These are phyloP conservation scores for Endotricha flammealis DNA, from an alignment of 2,888 invertebrate genomes.

Conservation along the genomic window DNA sequence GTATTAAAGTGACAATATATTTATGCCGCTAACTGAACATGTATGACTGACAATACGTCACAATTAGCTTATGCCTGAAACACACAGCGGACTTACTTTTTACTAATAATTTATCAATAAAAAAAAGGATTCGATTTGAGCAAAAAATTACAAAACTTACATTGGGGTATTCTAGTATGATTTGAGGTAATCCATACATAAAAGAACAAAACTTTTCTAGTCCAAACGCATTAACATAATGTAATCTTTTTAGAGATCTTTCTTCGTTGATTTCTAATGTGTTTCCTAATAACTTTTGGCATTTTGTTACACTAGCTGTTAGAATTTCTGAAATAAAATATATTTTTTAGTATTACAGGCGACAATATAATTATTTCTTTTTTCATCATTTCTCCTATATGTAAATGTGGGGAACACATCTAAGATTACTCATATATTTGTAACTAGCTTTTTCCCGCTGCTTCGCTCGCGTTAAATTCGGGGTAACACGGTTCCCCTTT, in stretches of 20 bases:
- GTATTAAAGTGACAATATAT: too few species aligned
- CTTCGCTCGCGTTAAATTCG: too few species aligned
- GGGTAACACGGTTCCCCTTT: too few species aligned
- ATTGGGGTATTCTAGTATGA: slow-evolving; percentile 41
- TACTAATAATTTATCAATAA: too few species aligned
- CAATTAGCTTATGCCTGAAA: background rate
- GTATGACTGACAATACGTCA: background rate
- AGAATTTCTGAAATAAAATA: slow-evolving; percentile 51
- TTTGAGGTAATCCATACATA: slow-evolving; percentile 44
- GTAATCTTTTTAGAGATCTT: slow-evolving; percentile 47
- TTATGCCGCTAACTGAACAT: too few species aligned
- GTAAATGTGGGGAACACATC: too few species aligned
- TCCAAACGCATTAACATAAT: slow-evolving; percentile 64
- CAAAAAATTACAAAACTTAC: slow-evolving; percentile 31
- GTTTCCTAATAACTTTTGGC: slow-evolving; percentile 37
- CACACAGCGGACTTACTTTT: too few species aligned
- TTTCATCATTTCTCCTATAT: too few species aligned
- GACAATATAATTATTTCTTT: background rate
- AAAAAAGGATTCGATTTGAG: background rate
- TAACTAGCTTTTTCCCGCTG: too few species aligned
- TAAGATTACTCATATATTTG: background rate
- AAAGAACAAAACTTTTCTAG: slow-evolving; percentile 57
- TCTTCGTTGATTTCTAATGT: slow-evolving; percentile 34
- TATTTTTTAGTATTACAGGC: too few species aligned
- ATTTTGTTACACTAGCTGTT: slow-evolving; percentile 44